Conservation (phyloP, 92 coral and sea anemone species). For the Phymanthus crucifer region DNA sequence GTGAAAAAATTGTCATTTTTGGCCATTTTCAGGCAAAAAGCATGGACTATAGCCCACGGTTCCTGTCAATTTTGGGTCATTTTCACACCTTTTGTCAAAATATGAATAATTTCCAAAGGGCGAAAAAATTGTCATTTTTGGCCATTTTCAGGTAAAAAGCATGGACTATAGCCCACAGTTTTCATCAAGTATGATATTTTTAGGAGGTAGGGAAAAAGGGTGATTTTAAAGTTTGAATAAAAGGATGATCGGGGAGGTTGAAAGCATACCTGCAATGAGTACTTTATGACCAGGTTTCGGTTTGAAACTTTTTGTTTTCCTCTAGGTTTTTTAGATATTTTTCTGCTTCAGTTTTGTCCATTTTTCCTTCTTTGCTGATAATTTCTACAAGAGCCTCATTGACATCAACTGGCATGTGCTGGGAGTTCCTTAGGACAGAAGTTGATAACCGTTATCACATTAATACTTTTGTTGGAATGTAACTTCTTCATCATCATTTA, state of each 20-base stretch:
- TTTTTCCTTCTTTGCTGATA: constrained; percentile 69
- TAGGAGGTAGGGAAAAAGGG: too few species aligned
- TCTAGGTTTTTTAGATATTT: constrained; percentile 61
- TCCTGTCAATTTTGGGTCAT: too few species aligned
- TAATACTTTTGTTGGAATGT: too few species aligned
- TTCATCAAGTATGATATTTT: background rate
- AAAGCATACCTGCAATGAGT: too few species aligned
- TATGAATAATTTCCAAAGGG: too few species aligned
- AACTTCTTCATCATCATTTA: too few species aligned
- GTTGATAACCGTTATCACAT: too few species aligned
- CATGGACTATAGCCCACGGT: background rate
- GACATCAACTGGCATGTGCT: constrained; percentile 91
- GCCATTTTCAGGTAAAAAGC: background rate
- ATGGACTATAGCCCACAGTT: constrained; percentile 4
- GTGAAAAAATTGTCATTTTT: too few species aligned
- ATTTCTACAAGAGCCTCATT: constrained; percentile 73
- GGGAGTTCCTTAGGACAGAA: constrained; percentile 70
- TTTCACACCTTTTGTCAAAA: too few species aligned
- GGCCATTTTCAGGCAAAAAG: background rate
- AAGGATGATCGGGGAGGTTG: too few species aligned
- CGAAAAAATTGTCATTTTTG: too few species aligned
- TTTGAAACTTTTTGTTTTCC: constrained; percentile 74
- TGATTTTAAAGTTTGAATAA: too few species aligned
- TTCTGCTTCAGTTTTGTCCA: constrained; percentile 66
- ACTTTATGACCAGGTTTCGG: constrained; percentile 89